Conservation (phyloP, 2,113 vertebrate species). For the Gobius niger region DNA sequence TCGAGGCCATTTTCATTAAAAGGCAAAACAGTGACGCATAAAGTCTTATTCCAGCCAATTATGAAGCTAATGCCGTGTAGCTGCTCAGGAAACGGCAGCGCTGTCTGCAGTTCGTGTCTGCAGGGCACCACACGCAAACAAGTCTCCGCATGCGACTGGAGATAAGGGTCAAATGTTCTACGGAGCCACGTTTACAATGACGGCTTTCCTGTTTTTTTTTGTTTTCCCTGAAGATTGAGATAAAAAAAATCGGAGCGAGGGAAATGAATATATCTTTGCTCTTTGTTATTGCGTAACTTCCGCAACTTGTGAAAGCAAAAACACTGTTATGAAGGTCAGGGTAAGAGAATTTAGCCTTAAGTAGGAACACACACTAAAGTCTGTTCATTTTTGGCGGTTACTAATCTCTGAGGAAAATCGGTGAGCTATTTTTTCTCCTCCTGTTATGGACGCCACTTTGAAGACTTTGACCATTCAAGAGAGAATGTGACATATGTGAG, state of each 20-base stretch:
- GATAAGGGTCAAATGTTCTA: conserved; percentile 24
- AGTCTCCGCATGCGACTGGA: conserved; percentile 21
- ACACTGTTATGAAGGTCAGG: too few relatives aligned
- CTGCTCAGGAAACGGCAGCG: conserved; percentile 7
- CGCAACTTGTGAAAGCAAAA: too few relatives aligned
- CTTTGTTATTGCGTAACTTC: too few relatives aligned
- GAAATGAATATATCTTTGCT: too few relatives aligned
- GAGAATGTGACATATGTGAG: too few relatives aligned
- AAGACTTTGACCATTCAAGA: too few relatives aligned
- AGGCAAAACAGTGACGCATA: conserved; percentile 15
- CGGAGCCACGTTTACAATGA: not conserved
- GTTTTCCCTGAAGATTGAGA: not conserved
- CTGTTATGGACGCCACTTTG: too few relatives aligned
- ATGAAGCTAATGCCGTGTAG: conserved; percentile 25
- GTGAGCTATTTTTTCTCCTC: too few relatives aligned
- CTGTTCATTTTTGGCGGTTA: too few relatives aligned
- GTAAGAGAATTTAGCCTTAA: too few relatives aligned
- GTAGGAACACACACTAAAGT: too few relatives aligned
- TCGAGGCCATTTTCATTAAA: conserved; percentile 17
- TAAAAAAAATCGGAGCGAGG: not conserved
- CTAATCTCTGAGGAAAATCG: too few relatives aligned
- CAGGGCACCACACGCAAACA: conserved; percentile 40
- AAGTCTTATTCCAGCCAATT: conserved; percentile 33
- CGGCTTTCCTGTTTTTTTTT: not conserved
- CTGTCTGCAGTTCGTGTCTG: conserved; percentile 21